phyloP scores from a whole-genome alignment of 2,888 invertebrate species.

The Metalampra italica region DNA sequence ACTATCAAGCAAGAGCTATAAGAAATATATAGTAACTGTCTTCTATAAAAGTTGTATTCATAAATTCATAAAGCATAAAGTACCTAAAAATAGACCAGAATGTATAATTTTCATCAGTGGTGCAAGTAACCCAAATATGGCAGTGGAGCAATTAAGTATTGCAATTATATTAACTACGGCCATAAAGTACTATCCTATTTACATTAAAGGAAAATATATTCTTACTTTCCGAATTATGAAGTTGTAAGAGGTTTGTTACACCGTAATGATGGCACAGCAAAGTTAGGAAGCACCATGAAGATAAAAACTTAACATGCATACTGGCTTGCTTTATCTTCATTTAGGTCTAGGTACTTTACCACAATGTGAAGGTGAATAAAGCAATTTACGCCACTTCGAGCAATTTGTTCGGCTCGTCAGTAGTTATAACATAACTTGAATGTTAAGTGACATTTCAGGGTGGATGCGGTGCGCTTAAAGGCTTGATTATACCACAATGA shows the following conservation, averaged over 20 bases:
- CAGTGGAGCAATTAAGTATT: constrained; percentile 7
- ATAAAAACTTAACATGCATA: too few relatives aligned
- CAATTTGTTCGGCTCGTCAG: not conserved
- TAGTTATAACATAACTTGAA: not conserved
- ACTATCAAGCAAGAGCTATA: not conserved
- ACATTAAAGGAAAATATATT: not conserved
- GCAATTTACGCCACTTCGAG: not conserved
- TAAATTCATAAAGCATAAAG: constrained; percentile 10
- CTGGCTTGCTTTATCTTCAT: too few relatives aligned
- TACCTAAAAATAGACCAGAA: constrained; percentile 5
- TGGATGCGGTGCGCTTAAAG: not conserved
- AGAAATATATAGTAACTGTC: not conserved
- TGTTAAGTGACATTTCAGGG: constrained; percentile 6
- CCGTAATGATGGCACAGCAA: too few relatives aligned
- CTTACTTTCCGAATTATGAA: too few relatives aligned
- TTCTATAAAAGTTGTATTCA: constrained; percentile 6
- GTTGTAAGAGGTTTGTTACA: too few relatives aligned
- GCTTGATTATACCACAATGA: not conserved
- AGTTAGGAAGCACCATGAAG: too few relatives aligned
- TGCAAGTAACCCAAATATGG: constrained; percentile 6
- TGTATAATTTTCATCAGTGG: constrained; percentile 4
- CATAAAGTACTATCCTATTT: not conserved
- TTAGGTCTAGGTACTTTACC: too few relatives aligned
- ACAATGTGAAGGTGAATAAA: not conserved
- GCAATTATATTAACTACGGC: constrained; percentile 6